phyloP scores from a whole-genome alignment of 2,888 invertebrate species.

The Rugalucina vietnamica region DNA sequence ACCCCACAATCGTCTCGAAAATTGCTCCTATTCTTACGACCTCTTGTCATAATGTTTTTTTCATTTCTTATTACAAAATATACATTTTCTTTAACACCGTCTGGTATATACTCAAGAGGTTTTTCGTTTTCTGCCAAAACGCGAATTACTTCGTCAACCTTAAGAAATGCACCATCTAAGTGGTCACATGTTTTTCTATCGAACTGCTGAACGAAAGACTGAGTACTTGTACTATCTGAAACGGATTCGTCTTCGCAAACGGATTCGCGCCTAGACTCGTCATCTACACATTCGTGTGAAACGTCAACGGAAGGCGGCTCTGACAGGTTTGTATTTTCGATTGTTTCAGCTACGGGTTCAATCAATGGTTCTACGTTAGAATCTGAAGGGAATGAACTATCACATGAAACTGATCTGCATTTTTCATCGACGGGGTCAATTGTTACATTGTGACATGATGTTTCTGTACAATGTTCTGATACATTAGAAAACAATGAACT shows the following conservation, averaged over 20 bases:
- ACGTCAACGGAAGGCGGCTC: not conserved
- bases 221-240: not conserved
- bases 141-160: not conserved
- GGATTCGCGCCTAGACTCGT: not conserved
- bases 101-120: not conserved
- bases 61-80: not conserved
- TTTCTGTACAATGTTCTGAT: too few species aligned
- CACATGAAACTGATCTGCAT: not conserved
- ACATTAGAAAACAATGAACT: too few species aligned
- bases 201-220: not conserved
- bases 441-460: not conserved
- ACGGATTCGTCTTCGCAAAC: not conserved
- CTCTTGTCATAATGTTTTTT: constrained; percentile 9
- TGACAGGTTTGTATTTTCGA: not conserved
- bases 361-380: too few species aligned
- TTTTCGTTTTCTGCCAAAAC: not conserved
- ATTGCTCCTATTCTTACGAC: not conserved
- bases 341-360: not conserved
- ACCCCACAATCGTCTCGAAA: constrained; percentile 30
- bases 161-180: not conserved
- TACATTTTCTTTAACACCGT: not conserved
- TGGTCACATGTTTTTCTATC: not conserved
- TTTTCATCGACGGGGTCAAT: not conserved
- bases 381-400: not conserved
- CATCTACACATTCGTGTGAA: not conserved